phyloP scores from a whole-genome alignment of 2,888 invertebrate genomes.

The Penaeus monodon region DNA sequence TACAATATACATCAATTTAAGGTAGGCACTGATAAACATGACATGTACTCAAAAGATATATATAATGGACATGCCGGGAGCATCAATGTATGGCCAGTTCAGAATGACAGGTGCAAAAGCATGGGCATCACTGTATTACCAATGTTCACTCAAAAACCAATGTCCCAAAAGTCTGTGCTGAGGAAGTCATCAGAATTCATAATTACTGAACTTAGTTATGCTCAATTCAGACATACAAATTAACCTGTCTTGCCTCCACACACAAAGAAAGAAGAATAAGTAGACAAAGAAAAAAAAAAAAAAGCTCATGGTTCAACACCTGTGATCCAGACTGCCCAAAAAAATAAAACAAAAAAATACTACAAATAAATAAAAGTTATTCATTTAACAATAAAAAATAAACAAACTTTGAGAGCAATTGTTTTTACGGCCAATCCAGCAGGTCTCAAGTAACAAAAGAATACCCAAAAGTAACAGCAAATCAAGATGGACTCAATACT shows the following conservation, averaged over 20 bases:
- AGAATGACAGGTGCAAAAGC: constrained; percentile 11
- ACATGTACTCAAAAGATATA: constrained; percentile 40
- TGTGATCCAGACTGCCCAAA: constrained; percentile 20
- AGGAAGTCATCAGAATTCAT: not conserved
- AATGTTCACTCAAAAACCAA: not conserved
- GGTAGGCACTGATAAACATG: constrained; percentile 12
- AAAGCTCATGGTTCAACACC: constrained; percentile 17
- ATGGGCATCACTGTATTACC: not conserved
- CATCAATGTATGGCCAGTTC: constrained; percentile 26
- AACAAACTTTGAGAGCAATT: constrained; percentile 28
- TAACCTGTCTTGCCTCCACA: no score
- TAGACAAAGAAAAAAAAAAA: not conserved
- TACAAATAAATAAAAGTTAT: constrained; percentile 37
- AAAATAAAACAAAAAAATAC: not conserved
- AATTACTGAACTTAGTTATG: no score
- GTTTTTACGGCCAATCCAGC: constrained; percentile 21
- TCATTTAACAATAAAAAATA: constrained; percentile 22
- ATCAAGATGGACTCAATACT: constrained; percentile 15
- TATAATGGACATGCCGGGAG: constrained; percentile 48
- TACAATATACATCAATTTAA: constrained; percentile 26
- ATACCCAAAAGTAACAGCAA: constrained; percentile 14
- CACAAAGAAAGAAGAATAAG: no score
- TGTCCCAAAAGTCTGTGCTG: no score
- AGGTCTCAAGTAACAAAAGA: constrained; percentile 14
- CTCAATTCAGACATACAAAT: no score